Evolutionary conservation across 2,797 vertebrate species (phyloP).

Genomic region (Myotis daubentonii): DNA sequence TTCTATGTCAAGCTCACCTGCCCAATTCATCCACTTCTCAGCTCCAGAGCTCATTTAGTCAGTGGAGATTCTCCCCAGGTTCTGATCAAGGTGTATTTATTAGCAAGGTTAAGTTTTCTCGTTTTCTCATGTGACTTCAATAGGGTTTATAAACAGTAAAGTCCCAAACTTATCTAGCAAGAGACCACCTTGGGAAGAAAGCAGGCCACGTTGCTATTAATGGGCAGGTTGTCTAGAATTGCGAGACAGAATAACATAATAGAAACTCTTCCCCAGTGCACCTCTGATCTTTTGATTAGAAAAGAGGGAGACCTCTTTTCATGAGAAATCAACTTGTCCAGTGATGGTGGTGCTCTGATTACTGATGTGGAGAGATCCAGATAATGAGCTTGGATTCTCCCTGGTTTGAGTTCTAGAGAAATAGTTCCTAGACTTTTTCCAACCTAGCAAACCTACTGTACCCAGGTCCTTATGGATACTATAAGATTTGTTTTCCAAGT

Average conservation of each 20-base stretch:
- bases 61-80: neutral
- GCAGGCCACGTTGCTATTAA: neutral
- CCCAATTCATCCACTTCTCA: neutral
- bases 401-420: constrained; percentile 1
- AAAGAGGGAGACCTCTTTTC: neutral
- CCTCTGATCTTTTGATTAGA: neutral
- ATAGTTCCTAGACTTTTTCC: neutral
- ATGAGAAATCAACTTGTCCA: neutral
- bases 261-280: neutral
- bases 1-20: neutral
- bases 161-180: neutral
- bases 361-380: neutral
- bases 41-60: neutral
- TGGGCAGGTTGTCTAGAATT: neutral
- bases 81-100: neutral
- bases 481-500: constrained; percentile 56
- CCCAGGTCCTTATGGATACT: constrained; percentile 20
- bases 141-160: constrained; percentile 32
- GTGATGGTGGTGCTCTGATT: neutral
- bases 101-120: neutral
- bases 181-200: neutral
- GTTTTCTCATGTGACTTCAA: neutral
- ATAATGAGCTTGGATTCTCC: neutral
- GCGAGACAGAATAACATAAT: neutral
- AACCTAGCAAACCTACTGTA: neutral